Evolutionary conservation across 1,140 invertebrate genomes (phyloP), one percentile per base, ranked within the genome.

Genomic region (Pogonomyrmex barbatus): DNA sequence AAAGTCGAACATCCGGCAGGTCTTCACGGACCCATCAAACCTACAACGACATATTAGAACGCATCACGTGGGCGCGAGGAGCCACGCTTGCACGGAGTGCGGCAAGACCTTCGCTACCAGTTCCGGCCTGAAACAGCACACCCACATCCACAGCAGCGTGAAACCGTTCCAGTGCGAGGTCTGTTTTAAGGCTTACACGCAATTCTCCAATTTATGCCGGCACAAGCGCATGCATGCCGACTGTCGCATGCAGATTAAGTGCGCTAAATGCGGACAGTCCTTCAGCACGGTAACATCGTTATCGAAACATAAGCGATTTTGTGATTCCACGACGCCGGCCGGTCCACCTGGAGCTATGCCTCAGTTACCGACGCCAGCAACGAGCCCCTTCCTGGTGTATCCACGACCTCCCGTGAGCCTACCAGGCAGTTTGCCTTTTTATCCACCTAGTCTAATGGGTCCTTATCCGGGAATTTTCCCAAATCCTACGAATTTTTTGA

Each of bases 161-260:
- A 99, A 99, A 95, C 99, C 99, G 2, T 99, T 99, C 95, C 97
- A 98, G 95, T 99, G 98, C 94, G 98, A 99, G 94, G 98, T 98
- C 70, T 98, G 97, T 95, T 97, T 97, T 91, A 98, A 98, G 95
- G 97, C 99, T 1, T 99, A 99, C 95, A 99, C 99, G 0, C 99
- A 99, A 95, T 99, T 99, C 94, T 99, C 99, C 14, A 99, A 99
- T 94, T 96, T 99, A 89, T 99, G 99, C 93, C 97, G 99, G 30
- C 99, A 99, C 95, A 99, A 99, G 93, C 98, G 99, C 86, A 99
- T 99, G 98, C 99, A 99, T 95, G 97, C 97, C 17, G 97, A 98
- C 92, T 98, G 98, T 93, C 97, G 98, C 90, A 97, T 97, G 95
- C 96, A 98, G 93, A 98, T 98, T 88, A 98, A 98, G 95, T 99